Percentiles rank a stretch among this genome's conserved stretches.
These are phyloP conservation scores for Botrylloides violaceus DNA, from an alignment of 23 tunicate genomes.

Conservation along the genomic window DNA sequence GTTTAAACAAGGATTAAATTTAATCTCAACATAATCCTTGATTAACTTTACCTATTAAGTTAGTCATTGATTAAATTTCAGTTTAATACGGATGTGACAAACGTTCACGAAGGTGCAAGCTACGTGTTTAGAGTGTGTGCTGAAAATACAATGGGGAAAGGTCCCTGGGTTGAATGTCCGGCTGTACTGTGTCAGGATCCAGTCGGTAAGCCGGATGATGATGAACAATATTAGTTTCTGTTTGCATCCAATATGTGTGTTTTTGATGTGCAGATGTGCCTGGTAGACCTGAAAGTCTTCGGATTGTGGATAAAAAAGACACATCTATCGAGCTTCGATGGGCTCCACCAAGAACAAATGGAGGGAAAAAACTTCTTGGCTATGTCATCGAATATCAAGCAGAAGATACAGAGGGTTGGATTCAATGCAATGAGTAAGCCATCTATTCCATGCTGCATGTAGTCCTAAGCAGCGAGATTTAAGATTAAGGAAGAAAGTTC, in stretches of 20 bases:
- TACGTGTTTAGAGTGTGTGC: constrained; percentile 88
- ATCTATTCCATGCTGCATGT: neutral
- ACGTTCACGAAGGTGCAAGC: constrained; percentile 56
- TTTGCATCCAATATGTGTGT: no score
- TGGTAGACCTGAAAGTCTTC: constrained; percentile 74
- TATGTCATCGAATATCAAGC: constrained; percentile 43
- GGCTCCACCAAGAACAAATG: constrained; percentile 78
- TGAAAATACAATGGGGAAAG: constrained; percentile 63
- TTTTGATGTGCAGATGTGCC: constrained; percentile 25
- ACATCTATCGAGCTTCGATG: constrained; percentile 51
- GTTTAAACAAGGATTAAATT: no score
- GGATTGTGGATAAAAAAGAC: constrained; percentile 63
- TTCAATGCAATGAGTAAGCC: constrained; percentile 22
- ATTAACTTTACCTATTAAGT: no score
- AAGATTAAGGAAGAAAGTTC: neutral
- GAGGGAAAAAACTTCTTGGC: constrained; percentile 78
- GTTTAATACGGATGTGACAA: constrained; percentile 58
- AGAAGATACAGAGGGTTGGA: constrained; percentile 67
- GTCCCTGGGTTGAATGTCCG: constrained; percentile 59
- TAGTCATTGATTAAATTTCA: no score
- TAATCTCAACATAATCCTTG: neutral
- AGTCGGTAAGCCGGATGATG: neutral
- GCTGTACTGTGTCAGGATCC: constrained; percentile 86
- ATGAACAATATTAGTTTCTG: no score
- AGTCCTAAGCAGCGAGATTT: neutral